phyloP scores from a whole-genome alignment of 2,888 invertebrate species.

The Autographa gamma region DNA sequence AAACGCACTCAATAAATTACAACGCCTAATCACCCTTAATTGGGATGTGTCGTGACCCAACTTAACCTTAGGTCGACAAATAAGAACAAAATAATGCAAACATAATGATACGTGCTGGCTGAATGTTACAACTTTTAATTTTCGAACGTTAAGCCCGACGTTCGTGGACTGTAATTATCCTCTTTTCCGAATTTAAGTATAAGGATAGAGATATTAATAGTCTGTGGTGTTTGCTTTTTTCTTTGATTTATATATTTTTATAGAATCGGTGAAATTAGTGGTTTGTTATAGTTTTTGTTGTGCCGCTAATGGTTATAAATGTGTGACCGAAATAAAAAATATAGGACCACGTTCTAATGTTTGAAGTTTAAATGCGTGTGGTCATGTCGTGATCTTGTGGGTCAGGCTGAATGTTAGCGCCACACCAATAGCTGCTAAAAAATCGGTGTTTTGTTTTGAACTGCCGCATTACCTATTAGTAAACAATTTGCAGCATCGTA shows the following conservation, averaged over 20 bases:
- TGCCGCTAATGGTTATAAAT: slow-evolving; percentile 82
- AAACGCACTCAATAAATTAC: slow-evolving; percentile 87
- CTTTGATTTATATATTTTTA: slow-evolving; percentile 85
- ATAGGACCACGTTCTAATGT: slow-evolving; percentile 39
- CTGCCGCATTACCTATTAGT: too few species aligned
- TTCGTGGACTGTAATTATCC: slow-evolving; percentile 85
- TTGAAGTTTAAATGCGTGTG: slow-evolving; percentile 49
- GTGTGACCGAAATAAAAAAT: slow-evolving; percentile 73
- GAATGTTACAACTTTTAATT: slow-evolving; percentile 82
- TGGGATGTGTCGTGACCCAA: slow-evolving; percentile 87
- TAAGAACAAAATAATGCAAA: slow-evolving; percentile 86
- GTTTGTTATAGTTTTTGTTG: slow-evolving; percentile 80
- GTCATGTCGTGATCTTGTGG: slow-evolving; percentile 26
- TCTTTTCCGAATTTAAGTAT: slow-evolving; percentile 84
- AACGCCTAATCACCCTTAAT: slow-evolving; percentile 87
- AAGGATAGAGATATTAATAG: slow-evolving; percentile 88
- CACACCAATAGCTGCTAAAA: slow-evolving; percentile 7
- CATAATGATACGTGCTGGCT: slow-evolving; percentile 85
- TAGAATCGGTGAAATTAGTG: slow-evolving; percentile 83
- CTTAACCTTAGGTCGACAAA: slow-evolving; percentile 85
- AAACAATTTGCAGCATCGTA: too few species aligned
- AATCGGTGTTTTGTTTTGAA: not conserved
- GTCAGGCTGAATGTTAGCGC: slow-evolving; percentile 6
- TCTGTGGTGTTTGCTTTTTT: slow-evolving; percentile 82
- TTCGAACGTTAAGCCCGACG: slow-evolving; percentile 79